phyloP scores from a whole-genome alignment of 2,888 invertebrate genomes.

The Polymixis flavicincta region DNA sequence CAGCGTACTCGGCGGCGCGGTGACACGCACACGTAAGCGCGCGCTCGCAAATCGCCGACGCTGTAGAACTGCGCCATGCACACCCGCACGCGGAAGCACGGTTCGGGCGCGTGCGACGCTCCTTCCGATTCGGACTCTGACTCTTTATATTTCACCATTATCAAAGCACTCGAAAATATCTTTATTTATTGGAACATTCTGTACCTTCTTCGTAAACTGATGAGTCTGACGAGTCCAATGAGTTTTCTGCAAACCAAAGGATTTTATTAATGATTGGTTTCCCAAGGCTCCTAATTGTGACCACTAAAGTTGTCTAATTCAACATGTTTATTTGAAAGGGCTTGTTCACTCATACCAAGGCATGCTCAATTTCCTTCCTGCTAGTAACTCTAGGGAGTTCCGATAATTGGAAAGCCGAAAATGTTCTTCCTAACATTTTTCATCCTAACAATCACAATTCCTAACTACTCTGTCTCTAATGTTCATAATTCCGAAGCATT shows the following conservation, averaged over 20 bases:
- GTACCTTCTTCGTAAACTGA: background rate
- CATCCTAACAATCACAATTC: too few relatives aligned
- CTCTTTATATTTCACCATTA: constrained; percentile 50
- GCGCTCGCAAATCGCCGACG: constrained; percentile 75
- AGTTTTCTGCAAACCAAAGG: constrained; percentile 17
- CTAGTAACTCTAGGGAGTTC: too few relatives aligned
- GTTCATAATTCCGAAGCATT: too few relatives aligned
- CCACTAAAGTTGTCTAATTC: background rate
- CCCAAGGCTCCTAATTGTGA: background rate
- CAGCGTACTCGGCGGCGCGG: constrained; percentile 72
- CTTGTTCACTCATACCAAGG: background rate
- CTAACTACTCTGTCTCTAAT: too few relatives aligned
- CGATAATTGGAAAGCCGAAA: too few relatives aligned
- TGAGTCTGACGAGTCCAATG: background rate
- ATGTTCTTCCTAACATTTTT: too few relatives aligned
- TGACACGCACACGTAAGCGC: constrained; percentile 62
- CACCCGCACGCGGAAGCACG: constrained; percentile 75
- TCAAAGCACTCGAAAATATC: background rate
- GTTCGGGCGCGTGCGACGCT: constrained; percentile 20
- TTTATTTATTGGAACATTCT: background rate
- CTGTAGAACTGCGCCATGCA: constrained; percentile 73
- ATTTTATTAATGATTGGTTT: background rate
- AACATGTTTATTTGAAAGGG: background rate
- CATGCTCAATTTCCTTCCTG: too few relatives aligned
- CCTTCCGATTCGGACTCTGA: constrained; percentile 22